Evolutionary conservation across 2,888 invertebrate species (phyloP).

Genomic region (Sisyra terminalis): DNA sequence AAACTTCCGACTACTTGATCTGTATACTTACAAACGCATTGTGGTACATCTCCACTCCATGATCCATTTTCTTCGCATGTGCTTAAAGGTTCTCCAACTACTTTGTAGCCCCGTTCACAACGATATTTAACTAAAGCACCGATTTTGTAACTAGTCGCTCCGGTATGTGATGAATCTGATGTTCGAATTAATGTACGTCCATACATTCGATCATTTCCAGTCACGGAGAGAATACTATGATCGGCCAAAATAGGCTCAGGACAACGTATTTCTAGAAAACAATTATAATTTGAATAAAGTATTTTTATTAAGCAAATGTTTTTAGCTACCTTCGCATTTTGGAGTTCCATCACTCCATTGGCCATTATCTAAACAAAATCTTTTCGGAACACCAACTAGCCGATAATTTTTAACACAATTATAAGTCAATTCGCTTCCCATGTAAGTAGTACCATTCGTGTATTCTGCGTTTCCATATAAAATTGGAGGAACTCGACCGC

Average conservation of each 20-base stretch:
- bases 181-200: conserved; percentile 69
- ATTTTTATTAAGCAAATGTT: neutral
- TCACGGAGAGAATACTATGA: conserved; percentile 75
- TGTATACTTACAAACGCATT: conserved; percentile 59
- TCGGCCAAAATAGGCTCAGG: conserved; percentile 67
- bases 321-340: conserved; percentile 60
- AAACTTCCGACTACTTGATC: neutral
- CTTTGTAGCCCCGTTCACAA: conserved; percentile 79
- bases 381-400: conserved; percentile 53
- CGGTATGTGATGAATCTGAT: conserved; percentile 42
- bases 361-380: conserved; percentile 56
- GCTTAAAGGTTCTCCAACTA: conserved; percentile 67
- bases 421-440: conserved; percentile 66
- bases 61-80: conserved; percentile 73
- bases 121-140: conserved; percentile 76
- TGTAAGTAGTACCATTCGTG: conserved; percentile 58
- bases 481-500: conserved; percentile 66
- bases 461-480: conserved; percentile 64
- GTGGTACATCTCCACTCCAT: conserved; percentile 72
- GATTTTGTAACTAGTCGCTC: conserved; percentile 66
- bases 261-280: conserved; percentile 56
- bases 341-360: conserved; percentile 75
- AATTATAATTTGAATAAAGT: conserved; percentile 8
- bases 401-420: conserved; percentile 65
- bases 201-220: conserved; percentile 81